Evolutionary conservation across 2,113 vertebrate genomes (phyloP).

Genomic region (Hoplias malabaricus): DNA sequence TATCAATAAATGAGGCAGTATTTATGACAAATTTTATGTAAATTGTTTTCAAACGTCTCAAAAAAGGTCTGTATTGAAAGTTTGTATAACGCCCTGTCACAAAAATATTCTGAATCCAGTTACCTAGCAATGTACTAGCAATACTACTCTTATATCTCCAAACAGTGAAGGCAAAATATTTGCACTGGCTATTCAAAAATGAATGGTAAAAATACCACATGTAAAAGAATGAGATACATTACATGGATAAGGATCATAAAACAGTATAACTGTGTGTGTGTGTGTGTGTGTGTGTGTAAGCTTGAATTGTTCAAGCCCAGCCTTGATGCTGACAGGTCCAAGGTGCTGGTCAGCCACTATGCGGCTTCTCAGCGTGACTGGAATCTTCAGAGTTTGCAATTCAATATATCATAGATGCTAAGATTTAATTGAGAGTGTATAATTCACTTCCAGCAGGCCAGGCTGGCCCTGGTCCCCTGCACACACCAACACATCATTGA

Average conservation of each 20-base stretch:
- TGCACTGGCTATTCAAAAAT: no score
- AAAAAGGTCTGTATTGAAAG: no score
- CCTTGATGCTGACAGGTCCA: slow-evolving; percentile 31
- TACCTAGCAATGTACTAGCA: no score
- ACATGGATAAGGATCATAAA: slow-evolving; percentile 9
- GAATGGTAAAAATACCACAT: neutral
- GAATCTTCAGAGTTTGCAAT: slow-evolving; percentile 49
- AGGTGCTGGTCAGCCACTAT: slow-evolving; percentile 38
- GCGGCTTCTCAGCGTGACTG: slow-evolving; percentile 37
- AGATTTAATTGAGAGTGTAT: slow-evolving; percentile 48
- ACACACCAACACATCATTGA: slow-evolving; percentile 47
- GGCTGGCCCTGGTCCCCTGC: slow-evolving; percentile 38
- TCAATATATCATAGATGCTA: slow-evolving; percentile 52
- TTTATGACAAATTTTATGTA: no score
- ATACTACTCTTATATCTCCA: no score
- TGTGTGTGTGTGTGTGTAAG: neutral
- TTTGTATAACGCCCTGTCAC: no score
- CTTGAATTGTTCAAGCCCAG: slow-evolving; percentile 23
- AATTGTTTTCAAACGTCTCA: no score
- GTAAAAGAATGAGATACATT: neutral
- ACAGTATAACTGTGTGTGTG: slow-evolving; percentile 15
- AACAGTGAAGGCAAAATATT: no score
- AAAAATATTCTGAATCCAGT: no score
- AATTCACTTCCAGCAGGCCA: slow-evolving; percentile 50
- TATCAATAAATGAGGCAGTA: no score